Base-by-base conservation (phyloP, 1,140 invertebrate genomes). In the Micrasema longulum region DNA sequence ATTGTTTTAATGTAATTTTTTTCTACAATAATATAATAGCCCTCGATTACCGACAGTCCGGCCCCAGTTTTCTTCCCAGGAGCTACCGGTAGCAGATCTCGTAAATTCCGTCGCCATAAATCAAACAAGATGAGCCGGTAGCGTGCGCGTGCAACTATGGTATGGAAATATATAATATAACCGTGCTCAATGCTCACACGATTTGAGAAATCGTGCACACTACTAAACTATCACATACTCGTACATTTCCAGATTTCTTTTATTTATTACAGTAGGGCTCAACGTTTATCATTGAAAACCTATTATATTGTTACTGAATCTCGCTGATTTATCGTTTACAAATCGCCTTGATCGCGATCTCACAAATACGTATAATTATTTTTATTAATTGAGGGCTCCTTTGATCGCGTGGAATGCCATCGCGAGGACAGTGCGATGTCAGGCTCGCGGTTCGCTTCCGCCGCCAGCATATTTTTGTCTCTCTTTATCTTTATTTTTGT, bases 21-120 rank as follows among this genome's bases (percentile, higher is more conserved):
- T 7, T 4, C 7, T 31, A 31, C 2, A 31, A 31, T 4, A 31
- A 31, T 36, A 6, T 12, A 23, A 23, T 16, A 55, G 52, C 52
- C 52, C 23, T 31, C 23, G 26, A 26, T 6, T 55, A 5, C 7
- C 26, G 2, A 7, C 26, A 4, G 26, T 5, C 11, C 26, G n/a
- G 23, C 52, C 14, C 11, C 14, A 35, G 14, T 7, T 4, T 7
- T 31, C 26, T 2, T 31, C 7, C 11, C 52, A 35, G 52, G 1
- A 57, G 55, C 35, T 60, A 60, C 36, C 35, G 55, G 55, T 22
- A 43, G 55, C 55, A 38, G n/a, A 41, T 22, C n/a, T n/a, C 41
- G 55, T 41, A 22, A 52, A 7, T 52, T 31, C 55, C 31, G 18
- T 41, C 55, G 35, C 36, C 14, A 60, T 60, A 60, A 60, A 60